Conservation (phyloP, 2,888 invertebrate species). For the Notodonta ziczac region DNA sequence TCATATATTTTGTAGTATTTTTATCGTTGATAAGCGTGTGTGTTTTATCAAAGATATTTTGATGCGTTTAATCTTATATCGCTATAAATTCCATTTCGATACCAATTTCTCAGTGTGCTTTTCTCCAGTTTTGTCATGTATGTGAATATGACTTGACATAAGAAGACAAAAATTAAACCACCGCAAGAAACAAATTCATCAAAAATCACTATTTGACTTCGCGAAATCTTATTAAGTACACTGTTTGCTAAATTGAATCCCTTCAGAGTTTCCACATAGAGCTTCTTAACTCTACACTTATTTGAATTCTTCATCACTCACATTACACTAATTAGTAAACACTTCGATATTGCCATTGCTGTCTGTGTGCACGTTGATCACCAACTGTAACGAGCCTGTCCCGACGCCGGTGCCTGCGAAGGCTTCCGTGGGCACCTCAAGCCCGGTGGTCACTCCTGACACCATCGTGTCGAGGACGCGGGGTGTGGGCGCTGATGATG, state of each 20-base stretch:
- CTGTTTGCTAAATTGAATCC: too few relatives aligned
- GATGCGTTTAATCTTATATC: conserved; percentile 4
- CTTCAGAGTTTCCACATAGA: too few relatives aligned
- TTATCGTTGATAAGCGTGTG: background rate
- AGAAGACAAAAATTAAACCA: too few relatives aligned
- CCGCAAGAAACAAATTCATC: too few relatives aligned
- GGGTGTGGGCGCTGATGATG: conserved; percentile 57
- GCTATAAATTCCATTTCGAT: background rate
- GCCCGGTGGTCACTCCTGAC: conserved; percentile 67
- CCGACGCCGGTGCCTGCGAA: conserved; percentile 63
- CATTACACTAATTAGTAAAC: conserved; percentile 55
- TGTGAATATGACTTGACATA: too few relatives aligned
- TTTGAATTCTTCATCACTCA: conserved; percentile 4
- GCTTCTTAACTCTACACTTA: background rate
- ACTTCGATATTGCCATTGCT: conserved; percentile 76
- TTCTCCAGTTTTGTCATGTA: too few relatives aligned
- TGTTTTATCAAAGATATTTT: conserved; percentile 1
- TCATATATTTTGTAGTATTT: background rate
- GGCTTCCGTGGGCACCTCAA: conserved; percentile 69
- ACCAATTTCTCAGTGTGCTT: background rate
- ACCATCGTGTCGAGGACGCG: conserved; percentile 51
- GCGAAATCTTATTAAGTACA: too few relatives aligned
- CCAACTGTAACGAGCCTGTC: conserved; percentile 69
- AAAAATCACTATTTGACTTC: too few relatives aligned
- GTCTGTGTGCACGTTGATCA: conserved; percentile 74